These are phyloP conservation scores for Capitulum mitella DNA, from an alignment of 2,888 invertebrate species.

Conservation along the genomic window DNA sequence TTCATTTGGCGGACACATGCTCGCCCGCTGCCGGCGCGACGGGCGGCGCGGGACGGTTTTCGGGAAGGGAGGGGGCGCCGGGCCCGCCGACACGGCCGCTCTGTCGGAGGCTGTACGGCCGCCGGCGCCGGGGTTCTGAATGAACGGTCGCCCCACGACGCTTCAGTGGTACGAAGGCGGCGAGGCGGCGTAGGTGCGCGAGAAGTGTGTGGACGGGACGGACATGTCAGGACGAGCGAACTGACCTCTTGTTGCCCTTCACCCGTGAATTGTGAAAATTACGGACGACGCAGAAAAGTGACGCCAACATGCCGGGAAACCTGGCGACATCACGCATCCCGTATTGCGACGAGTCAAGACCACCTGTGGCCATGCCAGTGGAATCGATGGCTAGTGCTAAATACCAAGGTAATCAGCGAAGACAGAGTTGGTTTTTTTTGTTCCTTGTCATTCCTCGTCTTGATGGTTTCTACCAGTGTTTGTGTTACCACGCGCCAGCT, in stretches of 20 bases:
- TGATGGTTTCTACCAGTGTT: no score
- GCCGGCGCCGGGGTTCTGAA: neutral
- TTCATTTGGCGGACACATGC: neutral
- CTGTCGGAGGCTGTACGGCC: neutral
- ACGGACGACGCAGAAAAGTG: no score
- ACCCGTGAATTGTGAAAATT: no score
- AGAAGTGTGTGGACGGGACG: neutral
- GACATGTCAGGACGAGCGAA: no score
- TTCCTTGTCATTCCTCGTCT: no score
- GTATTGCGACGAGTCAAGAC: neutral
- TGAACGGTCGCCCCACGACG: neutral
- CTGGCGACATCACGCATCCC: neutral
- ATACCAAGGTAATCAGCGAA: neutral
- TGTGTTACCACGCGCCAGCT: no score
- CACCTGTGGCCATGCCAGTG: neutral
- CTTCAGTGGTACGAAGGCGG: neutral
- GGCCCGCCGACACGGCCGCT: neutral
- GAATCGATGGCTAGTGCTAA: neutral
- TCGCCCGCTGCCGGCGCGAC: neutral
- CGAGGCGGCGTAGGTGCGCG: neutral
- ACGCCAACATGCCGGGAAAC: no score
- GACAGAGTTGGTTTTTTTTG: no score
- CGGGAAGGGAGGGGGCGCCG: neutral
- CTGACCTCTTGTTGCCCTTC: no score
- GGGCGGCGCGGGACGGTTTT: neutral